Percentiles rank a stretch among this genome's conserved stretches.
These are phyloP conservation scores for Epizoanthus rinbou DNA, from an alignment of 92 coral and sea anemone species.

Conservation along the genomic window DNA sequence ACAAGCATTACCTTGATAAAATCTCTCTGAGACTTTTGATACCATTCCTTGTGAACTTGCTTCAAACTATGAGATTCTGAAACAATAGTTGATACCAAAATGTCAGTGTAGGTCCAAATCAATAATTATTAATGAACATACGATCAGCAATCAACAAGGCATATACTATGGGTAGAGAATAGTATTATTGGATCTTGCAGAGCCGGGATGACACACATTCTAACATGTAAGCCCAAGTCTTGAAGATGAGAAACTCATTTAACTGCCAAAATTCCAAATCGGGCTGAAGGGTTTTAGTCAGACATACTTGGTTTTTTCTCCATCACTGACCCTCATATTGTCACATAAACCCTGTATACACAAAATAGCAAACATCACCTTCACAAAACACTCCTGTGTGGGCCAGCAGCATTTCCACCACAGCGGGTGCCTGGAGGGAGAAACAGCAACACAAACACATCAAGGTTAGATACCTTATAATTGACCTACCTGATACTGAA, in stretches of 20 bases:
- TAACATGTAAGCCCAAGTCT: no score
- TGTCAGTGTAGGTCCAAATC: background rate
- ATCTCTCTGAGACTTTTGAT: slow-evolving; percentile 89
- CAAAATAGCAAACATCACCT: slow-evolving; percentile 34
- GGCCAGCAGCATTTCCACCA: slow-evolving; percentile 90
- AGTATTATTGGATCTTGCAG: no score
- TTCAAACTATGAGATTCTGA: slow-evolving; percentile 79
- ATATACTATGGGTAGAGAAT: no score
- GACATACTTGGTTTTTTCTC: no score
- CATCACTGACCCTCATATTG: no score
- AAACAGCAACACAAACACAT: background rate
- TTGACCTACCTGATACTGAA: no score
- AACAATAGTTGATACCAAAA: background rate
- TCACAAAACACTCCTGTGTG: slow-evolving; percentile 91
- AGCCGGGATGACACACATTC: no score
- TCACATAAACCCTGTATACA: no score
- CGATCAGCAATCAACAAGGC: background rate
- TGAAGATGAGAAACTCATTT: no score
- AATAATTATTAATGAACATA: background rate
- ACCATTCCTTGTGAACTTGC: slow-evolving; percentile 90
- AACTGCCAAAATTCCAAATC: no score
- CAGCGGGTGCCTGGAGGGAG: slow-evolving; percentile 88
- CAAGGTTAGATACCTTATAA: background rate
- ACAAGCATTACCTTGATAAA: slow-evolving; percentile 67
- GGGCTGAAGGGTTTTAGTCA: no score